These are phyloP conservation scores for Spodoptera picta DNA, from an alignment of 2,888 invertebrate genomes.

Conservation along the genomic window DNA sequence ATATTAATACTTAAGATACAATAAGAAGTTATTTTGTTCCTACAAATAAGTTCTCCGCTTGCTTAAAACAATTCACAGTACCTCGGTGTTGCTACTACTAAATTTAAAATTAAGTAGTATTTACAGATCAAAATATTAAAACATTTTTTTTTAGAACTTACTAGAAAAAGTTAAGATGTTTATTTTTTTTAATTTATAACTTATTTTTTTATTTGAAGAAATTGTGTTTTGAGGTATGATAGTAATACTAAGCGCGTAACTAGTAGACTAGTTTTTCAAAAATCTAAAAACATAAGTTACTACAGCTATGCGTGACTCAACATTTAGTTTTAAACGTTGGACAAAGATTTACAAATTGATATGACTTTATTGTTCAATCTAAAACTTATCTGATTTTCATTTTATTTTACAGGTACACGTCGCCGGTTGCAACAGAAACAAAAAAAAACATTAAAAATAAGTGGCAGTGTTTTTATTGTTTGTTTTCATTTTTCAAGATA, in stretches of 20 bases:
- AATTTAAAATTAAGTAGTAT: slow-evolving; percentile 59
- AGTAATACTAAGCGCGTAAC: slow-evolving; percentile 55
- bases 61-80: slow-evolving; percentile 52
- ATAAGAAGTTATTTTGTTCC: slow-evolving; percentile 61
- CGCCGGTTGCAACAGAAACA: too few species aligned
- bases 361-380: slow-evolving; percentile 15
- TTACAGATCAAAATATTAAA: slow-evolving; percentile 58
- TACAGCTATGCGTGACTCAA: slow-evolving; percentile 37
- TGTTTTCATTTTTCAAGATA: too few species aligned
- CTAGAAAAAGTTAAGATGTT: slow-evolving; percentile 33
- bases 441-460: too few species aligned
- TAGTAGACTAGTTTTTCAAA: slow-evolving; percentile 56
- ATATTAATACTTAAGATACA: slow-evolving; percentile 63
- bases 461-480: too few species aligned
- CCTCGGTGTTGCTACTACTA: slow-evolving; percentile 55
- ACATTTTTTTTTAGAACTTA: slow-evolving; percentile 30
- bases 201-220: slow-evolving; percentile 40
- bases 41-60: slow-evolving; percentile 55
- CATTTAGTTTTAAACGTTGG: slow-evolving; percentile 21
- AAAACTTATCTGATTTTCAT: slow-evolving; percentile 8
- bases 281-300: slow-evolving; percentile 47
- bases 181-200: slow-evolving; percentile 26
- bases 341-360: slow-evolving; percentile 4
- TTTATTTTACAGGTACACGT: too few species aligned
- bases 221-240: slow-evolving; percentile 56